These are phyloP conservation scores for Ochropleura leucogaster DNA, from an alignment of 2,888 invertebrate species.

Conservation along the genomic window DNA sequence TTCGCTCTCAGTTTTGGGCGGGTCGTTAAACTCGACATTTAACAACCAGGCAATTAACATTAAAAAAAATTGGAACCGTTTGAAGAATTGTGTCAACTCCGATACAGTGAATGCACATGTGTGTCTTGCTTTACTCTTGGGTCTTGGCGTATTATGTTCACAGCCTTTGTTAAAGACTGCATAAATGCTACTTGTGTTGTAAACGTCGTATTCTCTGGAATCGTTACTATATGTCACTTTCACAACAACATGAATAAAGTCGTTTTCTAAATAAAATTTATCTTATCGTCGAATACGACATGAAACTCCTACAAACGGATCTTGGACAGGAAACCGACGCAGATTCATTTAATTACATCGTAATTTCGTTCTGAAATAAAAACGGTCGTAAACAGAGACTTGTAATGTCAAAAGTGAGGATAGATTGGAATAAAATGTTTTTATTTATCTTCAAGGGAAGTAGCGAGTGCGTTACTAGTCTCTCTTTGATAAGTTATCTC, in stretches of 20 bases:
- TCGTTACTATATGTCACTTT: slow-evolving; percentile 39
- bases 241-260: slow-evolving; percentile 41
- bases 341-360: slow-evolving; percentile 73
- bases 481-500: slow-evolving; percentile 42
- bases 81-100: slow-evolving; percentile 61
- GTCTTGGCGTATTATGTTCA: slow-evolving; percentile 30
- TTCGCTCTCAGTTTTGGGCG: slow-evolving; percentile 72
- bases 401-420: slow-evolving; percentile 52
- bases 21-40: slow-evolving; percentile 68
- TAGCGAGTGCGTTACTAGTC: slow-evolving; percentile 14
- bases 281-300: slow-evolving; percentile 37
- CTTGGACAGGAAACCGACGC: slow-evolving; percentile 67
- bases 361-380: slow-evolving; percentile 65
- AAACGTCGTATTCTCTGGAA: slow-evolving; percentile 30
- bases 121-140: slow-evolving; percentile 14
- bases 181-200: slow-evolving; percentile 21
- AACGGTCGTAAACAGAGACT: slow-evolving; percentile 60
- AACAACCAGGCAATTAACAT: slow-evolving; percentile 62
- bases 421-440: slow-evolving; percentile 39
- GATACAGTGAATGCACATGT: slow-evolving; percentile 48
- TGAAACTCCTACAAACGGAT: slow-evolving; percentile 54
- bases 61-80: slow-evolving; percentile 57
- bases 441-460: slow-evolving; percentile 52
- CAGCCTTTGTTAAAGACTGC: slow-evolving; percentile 37
- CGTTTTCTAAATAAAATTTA: slow-evolving; percentile 46